Evolutionary conservation across 2,797 vertebrate species (phyloP).

Genomic region (Cryptoprocta ferox): DNA sequence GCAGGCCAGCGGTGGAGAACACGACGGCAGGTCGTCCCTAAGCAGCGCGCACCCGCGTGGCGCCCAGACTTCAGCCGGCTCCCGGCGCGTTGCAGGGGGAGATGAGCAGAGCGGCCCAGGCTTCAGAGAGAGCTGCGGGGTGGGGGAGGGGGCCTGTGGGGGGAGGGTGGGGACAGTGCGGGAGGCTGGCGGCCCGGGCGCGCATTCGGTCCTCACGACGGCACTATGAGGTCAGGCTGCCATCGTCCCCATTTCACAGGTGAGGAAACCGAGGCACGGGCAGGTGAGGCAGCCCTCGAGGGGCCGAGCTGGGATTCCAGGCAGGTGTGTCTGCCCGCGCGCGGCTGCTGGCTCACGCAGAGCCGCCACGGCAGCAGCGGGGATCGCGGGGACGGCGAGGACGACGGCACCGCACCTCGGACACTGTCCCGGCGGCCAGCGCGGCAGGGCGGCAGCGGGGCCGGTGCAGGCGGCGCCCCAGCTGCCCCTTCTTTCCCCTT

Average conservation of each 20-base stretch:
- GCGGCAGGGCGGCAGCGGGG: neutral
- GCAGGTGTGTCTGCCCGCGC: accelerated
- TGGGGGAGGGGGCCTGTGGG: neutral
- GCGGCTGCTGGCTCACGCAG: neutral
- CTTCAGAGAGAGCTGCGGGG: neutral
- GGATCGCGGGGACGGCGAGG: neutral
- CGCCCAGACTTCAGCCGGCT: accelerated
- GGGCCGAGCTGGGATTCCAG: neutral
- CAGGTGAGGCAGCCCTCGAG: neutral
- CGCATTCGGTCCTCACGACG: neutral
- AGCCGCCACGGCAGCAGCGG: accelerated
- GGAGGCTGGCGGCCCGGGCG: neutral
- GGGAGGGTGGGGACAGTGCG: neutral
- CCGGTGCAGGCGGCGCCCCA: neutral
- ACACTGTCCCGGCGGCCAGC: accelerated
- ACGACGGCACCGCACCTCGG: neutral
- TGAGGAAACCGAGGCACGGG: neutral
- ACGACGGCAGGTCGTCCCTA: accelerated
- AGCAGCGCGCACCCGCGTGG: accelerated
- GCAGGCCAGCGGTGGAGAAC: too few species aligned
- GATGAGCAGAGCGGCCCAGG: neutral
- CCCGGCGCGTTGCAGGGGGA: neutral
- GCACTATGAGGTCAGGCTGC: neutral
- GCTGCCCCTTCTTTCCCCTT: neutral
- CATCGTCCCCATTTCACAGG: neutral